Percentiles rank a stretch among this genome's conserved stretches.
phyloP scores from a whole-genome alignment of 2,113 vertebrate genomes.

The Hassar affinis region DNA sequence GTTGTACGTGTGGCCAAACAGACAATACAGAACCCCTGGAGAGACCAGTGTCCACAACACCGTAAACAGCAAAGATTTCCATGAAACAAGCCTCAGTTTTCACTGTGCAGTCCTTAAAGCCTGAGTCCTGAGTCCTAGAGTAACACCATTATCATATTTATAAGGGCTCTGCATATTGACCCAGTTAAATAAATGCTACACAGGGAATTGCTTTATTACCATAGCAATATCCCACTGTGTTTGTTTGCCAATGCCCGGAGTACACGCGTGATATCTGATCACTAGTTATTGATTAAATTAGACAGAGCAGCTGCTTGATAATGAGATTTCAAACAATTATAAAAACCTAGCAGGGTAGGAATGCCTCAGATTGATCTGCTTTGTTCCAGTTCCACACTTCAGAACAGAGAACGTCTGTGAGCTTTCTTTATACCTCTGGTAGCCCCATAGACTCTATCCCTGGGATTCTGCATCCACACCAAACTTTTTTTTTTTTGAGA shows the following conservation, averaged over 20 bases:
- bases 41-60: slow-evolving; percentile 13
- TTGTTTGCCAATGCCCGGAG: slow-evolving; percentile 36
- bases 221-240: slow-evolving; percentile 33
- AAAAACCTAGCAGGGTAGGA: slow-evolving; percentile 40
- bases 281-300: slow-evolving; percentile 56
- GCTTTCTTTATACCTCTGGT: not conserved
- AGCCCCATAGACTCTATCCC: not conserved
- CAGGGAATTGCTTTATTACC: slow-evolving; percentile 40
- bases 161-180: slow-evolving; percentile 44
- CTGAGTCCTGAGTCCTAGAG: slow-evolving; percentile 31
- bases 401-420: slow-evolving; percentile 31
- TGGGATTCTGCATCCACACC: not conserved
- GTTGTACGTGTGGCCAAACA: not conserved
- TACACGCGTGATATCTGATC: slow-evolving; percentile 41
- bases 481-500: slow-evolving; percentile 38
- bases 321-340: slow-evolving; percentile 53
- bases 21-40: not conserved
- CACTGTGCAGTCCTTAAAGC: slow-evolving; percentile 27
- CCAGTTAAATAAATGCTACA: slow-evolving; percentile 49
- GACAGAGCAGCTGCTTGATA: slow-evolving; percentile 55
- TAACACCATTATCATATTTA: slow-evolving; percentile 49
- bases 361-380: slow-evolving; percentile 45
- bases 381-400: slow-evolving; percentile 41
- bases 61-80: slow-evolving; percentile 24
- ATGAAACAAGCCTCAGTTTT: slow-evolving; percentile 12